These are phyloP conservation scores for Coccyzus lansbergi DNA, from an alignment of 2,797 vertebrate genomes.

Conservation along the genomic window DNA sequence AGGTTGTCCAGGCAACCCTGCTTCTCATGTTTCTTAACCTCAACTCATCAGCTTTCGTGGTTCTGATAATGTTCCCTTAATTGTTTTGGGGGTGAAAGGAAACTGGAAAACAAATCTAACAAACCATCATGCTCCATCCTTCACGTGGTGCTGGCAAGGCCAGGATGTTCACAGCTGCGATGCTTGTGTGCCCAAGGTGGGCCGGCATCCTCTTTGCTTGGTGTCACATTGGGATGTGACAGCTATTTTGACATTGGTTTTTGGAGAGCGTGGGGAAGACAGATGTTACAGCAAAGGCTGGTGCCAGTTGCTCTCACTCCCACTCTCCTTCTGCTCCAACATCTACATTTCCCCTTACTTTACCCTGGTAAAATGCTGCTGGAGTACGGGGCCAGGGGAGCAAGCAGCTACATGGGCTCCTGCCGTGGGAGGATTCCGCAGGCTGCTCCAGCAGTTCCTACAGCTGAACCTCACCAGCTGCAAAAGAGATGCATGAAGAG, in stretches of 20 bases:
- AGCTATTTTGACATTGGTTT: no score
- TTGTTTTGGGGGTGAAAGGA: not conserved
- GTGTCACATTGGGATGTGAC: not conserved
- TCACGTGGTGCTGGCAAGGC: rapidly evolving
- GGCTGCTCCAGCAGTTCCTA: not conserved
- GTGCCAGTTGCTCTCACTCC: not conserved
- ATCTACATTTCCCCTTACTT: not conserved
- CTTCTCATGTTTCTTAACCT: rapidly evolving
- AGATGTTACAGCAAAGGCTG: not conserved
- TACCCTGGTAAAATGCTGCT: not conserved
- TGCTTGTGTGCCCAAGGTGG: not conserved
- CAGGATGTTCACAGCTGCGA: rapidly evolving
- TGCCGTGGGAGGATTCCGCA: not conserved
- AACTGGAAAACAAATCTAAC: not conserved
- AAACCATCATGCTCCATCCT: rapidly evolving
- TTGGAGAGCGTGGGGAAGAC: not conserved
- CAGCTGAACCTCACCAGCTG: not conserved
- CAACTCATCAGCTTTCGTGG: rapidly evolving
- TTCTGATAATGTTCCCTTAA: rapidly evolving
- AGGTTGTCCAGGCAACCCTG: not conserved
- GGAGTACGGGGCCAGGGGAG: not conserved
- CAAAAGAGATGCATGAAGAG: not conserved
- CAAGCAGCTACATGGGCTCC: not conserved
- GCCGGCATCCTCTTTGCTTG: not conserved
- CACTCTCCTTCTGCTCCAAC: not conserved